Evolutionary conservation across 2,113 vertebrate genomes (phyloP), one percentile per base, ranked within the genome.

Genomic region (Nanorana parkeri): DNA sequence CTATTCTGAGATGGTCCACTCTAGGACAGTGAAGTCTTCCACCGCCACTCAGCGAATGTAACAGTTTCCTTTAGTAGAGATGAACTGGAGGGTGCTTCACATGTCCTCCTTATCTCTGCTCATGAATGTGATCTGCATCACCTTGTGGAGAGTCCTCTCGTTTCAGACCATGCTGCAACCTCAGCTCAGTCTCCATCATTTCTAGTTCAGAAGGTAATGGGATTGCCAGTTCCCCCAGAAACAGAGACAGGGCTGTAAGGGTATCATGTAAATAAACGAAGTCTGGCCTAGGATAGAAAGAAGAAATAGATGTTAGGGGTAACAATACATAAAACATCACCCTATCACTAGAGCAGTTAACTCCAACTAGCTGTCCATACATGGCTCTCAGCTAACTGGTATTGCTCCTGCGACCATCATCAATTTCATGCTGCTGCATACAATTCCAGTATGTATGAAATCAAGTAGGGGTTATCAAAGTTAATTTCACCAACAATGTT

Each of bases 251-350:
- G 0, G 97, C 97, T 85, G 94, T 95, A 32, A 99, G 97, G 84
- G 93, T 97, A 88, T 99, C 96, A 89, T 97, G 97, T 90, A 99
- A 89, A 90, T 98, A 97, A 78, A 96, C 94, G 88, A 98, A 99
- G 29, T 96, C 87, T 0, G 96, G 97, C 87, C 97, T 99, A 75
- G 32, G 78, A 83, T 79, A 76, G 82, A 86, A 23, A 51, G 84
- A 68, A 29, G 66, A 63, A 5, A 82, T 3, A 7, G 4, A 19
- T 15, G 2, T 47, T 47, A 36, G 32, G 32, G 32, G 11, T 47
- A 47, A 47, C 3, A 47, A 47, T 47, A 47, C 41, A 47, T 10
- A 6, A 32, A 6, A 4, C 41, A 41, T 47, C 13, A 47, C 41
- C 41, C 13, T 10, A 47, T 1, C 0, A 1, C 5, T 15, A 6